Conservation (phyloP, 2,888 invertebrate genomes). For the Drosophila nr. perissopoda region DNA sequence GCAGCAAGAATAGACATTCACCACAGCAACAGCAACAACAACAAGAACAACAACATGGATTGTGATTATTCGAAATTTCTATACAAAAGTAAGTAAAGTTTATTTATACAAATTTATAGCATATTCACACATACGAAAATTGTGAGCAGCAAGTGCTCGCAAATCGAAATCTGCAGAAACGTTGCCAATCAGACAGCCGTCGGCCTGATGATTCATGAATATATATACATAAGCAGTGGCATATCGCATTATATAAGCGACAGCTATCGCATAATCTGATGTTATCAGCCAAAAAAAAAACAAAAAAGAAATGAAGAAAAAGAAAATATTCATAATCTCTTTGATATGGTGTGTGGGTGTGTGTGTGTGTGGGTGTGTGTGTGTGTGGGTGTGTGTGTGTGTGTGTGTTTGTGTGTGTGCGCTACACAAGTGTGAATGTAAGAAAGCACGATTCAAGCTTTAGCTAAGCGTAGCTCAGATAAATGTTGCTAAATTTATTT, state of each 20-base stretch:
- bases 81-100: conserved; percentile 69
- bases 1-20: conserved; percentile 27
- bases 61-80: conserved; percentile 75
- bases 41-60: conserved; percentile 53
- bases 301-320: conserved; percentile 8
- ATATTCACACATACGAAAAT: neutral
- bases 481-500: conserved; percentile 3
- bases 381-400: neutral
- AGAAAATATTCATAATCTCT: conserved; percentile 29
- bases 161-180: neutral
- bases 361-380: neutral
- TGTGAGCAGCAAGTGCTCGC: neutral
- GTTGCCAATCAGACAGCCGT: conserved; percentile 45
- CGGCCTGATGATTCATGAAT: conserved; percentile 49
- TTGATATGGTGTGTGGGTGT: conserved; percentile 16
- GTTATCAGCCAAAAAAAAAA: conserved; percentile 40
- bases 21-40: conserved; percentile 7
- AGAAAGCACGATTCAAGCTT: conserved; percentile 19
- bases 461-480: neutral
- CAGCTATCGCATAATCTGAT: conserved; percentile 58
- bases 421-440: neutral
- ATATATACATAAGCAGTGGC: conserved; percentile 4
- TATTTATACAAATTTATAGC: neutral
- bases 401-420: neutral
- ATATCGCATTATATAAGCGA: conserved; percentile 54